Base-by-base conservation (phyloP, 2,113 vertebrate genomes). In the Cebidichthys violaceus region DNA sequence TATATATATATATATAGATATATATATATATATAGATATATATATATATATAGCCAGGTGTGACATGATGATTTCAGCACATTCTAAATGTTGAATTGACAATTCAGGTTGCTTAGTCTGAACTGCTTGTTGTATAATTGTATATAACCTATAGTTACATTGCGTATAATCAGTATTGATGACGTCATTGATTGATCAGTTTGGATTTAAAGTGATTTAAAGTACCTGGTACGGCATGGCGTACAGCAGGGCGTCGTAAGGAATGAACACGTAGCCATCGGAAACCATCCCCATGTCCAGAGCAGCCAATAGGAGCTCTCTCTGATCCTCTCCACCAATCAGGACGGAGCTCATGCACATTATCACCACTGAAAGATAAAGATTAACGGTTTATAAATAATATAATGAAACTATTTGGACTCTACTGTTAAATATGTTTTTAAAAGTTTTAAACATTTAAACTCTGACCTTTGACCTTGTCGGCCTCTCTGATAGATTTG, bases 331-430 rank as follows among this genome's bases (percentile, higher is more conserved):
- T 0, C 97, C 97, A 6, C 97, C 97, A 90, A 98, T 92, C 29
- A 98, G 92, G 8, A 95, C 92, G 0, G 97, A 98, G 79, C 95
- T 96, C 97, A 97, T 98, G 79, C 97, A 97, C 96, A 98, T 95
- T 86, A 98, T 95, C 71, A 98, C 94, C 52, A 93, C 97, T 98
- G 92, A 24, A 55, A 61, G 14, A 54, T 18, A 35, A 57, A 27
- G 10, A 24, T 24, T 5, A 55, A n/a, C 9, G n/a, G 52, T 24
- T 54, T n/a, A 10, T 54, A 8, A 54, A 54, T n/a, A 4, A n/a
- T 17, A 17, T 45, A 39, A 10, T 39, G 13, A 3, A 13, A 43
- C 10, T 14, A 13, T 43, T 45, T 45, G 2, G 13, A 45, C 43
- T 45, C 43, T 45, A 45, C 43, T 45, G 15, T 45, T 43, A 15